Evolutionary conservation across 1,140 invertebrate genomes (phyloP), one percentile per base, ranked within the genome.

Genomic region (Ladona fulva): DNA sequence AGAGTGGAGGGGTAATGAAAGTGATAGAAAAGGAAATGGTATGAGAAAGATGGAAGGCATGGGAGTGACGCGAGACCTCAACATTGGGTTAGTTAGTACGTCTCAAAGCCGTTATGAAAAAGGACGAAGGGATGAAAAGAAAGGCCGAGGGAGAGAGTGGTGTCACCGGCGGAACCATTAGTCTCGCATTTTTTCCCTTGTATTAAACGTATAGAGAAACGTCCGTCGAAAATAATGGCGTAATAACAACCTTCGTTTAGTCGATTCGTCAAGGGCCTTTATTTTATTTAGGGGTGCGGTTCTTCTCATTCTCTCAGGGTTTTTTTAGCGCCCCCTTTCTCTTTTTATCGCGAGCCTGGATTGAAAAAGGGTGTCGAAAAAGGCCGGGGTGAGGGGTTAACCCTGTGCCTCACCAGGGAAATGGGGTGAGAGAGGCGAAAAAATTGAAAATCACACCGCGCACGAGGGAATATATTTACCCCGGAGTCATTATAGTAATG

Each of bases 401-500:
- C 29, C 29, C 1, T 8, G 29, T 37, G 29, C 1, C 1, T 37
- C 29, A 8, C 29, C 29, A 66, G 3, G 52, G 52, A 22, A 12
- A 66, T 66, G 52, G 52, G 52, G 52, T 66, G 52, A 12, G 52
- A 22, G 3, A 19, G 44, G n/a, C n/a, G n/a, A 12, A 66, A 66
- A 66, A 66, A 66, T 66, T 19, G n/a, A 66, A 12, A 66, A 66
- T 19, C 52, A 10, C 10, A 10, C 10, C 44, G 14, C 52, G 5
- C 52, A 16, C 14, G 52, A 22, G 52, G 52, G 52, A 66, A 66
- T 66, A 66, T 66, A 66, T 66, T 66, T 66, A 66, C 52, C 52
- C 52, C 52, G 52, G 3, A 66, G 52, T 66, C 52, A 66, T 66
- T 66, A 66, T 66, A 66, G 52, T 66, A 66, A 66, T 66, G 52